These are phyloP conservation scores for Mungos mungo DNA, from an alignment of 2,113 vertebrate genomes.

Conservation along the genomic window DNA sequence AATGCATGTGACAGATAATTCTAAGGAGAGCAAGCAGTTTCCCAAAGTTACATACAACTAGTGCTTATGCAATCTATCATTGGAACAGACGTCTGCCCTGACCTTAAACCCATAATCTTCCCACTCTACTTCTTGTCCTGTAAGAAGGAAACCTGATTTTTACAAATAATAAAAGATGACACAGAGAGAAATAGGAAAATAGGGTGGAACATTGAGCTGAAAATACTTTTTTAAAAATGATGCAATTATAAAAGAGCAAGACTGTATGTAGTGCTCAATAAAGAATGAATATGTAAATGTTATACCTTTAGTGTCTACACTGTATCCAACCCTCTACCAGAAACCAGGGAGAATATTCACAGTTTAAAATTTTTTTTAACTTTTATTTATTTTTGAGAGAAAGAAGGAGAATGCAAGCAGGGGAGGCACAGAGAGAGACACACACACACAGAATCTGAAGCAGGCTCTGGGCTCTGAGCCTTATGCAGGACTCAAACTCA, in stretches of 20 bases:
- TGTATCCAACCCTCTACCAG: background rate
- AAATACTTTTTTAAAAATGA: background rate
- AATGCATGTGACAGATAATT: background rate
- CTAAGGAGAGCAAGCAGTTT: background rate
- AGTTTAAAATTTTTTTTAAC: background rate
- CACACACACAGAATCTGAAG: too few relatives aligned
- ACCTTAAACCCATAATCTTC: background rate
- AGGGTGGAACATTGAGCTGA: background rate
- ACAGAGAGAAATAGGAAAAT: background rate
- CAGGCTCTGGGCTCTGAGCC: too few relatives aligned
- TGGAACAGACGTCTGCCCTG: background rate
- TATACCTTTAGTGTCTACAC: background rate
- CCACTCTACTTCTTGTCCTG: background rate
- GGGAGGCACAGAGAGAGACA: too few relatives aligned
- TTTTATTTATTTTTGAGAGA: too few relatives aligned
- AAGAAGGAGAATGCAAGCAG: too few relatives aligned
- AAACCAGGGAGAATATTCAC: background rate
- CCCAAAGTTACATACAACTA: background rate
- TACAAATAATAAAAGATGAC: background rate
- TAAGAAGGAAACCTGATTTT: background rate
- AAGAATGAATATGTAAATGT: background rate
- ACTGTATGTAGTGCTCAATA: background rate
- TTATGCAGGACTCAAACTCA: too few relatives aligned
- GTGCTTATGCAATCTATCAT: background rate
- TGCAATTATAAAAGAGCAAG: background rate